A percentile compares a stretch with the other conserved stretches of the same genome.
These are phyloP conservation scores for Papilio helenus DNA, from an alignment of 1,140 invertebrate species.

Conservation along the genomic window DNA sequence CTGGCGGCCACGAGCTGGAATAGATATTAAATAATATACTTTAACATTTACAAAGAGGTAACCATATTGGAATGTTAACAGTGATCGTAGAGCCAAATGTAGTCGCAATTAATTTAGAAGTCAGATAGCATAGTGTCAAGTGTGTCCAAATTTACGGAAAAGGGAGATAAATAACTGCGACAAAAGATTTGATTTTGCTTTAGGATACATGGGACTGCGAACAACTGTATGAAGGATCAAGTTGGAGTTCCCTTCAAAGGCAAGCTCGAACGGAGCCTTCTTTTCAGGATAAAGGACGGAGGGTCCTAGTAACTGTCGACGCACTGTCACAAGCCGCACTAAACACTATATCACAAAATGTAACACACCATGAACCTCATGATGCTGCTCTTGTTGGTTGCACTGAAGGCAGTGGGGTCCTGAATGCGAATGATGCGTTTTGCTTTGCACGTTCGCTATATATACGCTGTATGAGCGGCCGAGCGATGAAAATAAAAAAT, in stretches of 20 bases:
- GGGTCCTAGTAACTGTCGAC: constrained; percentile 52
- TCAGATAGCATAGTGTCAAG: not conserved
- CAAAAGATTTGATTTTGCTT: not conserved
- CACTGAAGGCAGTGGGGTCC: constrained; percentile 82
- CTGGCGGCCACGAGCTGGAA: constrained; percentile 81
- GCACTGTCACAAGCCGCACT: constrained; percentile 56
- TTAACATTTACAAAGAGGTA: not conserved
- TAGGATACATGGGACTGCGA: not conserved
- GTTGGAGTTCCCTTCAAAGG: not conserved
- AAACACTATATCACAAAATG: constrained; percentile 56
- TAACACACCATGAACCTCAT: constrained; percentile 83
- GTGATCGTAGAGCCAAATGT: not conserved
- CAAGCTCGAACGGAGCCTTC: not conserved
- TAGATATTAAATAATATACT: constrained; percentile 40
- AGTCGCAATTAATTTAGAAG: not conserved
- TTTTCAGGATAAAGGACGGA: constrained; percentile 48
- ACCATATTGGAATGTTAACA: not conserved
- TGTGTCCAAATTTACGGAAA: not conserved
- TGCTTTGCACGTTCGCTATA: constrained; percentile 74
- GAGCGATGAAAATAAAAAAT: constrained; percentile 77
- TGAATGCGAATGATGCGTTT: constrained; percentile 83
- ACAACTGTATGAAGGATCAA: not conserved
- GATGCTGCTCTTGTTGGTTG: constrained; percentile 80
- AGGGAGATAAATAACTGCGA: not conserved
- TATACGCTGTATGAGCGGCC: constrained; percentile 77